Conservation (phyloP, 1,140 invertebrate species). For the Elysia chlorotica region DNA sequence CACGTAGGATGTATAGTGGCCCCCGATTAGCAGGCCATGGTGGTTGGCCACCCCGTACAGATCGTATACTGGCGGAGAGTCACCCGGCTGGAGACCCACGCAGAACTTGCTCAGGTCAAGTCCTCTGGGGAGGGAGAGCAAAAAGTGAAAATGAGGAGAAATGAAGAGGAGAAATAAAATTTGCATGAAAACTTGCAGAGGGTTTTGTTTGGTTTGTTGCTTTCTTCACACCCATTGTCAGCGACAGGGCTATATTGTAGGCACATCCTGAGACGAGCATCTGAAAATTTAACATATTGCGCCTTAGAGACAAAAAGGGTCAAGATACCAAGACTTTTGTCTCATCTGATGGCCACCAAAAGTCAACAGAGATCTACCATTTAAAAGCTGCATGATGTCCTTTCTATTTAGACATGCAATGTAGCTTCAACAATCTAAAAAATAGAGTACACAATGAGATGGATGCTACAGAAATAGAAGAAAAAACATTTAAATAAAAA, state of each 20-base stretch:
- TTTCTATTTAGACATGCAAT: neutral
- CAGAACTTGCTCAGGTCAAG: slow-evolving; percentile 63
- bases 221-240: too few relatives aligned
- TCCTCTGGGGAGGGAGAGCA: slow-evolving; percentile 55
- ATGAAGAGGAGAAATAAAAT: too few relatives aligned
- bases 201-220: too few relatives aligned
- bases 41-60: slow-evolving; percentile 68
- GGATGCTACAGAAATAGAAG: neutral
- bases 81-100: slow-evolving; percentile 35
- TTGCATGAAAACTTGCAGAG: too few relatives aligned
- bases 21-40: slow-evolving; percentile 65
- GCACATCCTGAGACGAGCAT: too few relatives aligned
- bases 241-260: too few relatives aligned
- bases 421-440: too few relatives aligned
- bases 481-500: too few relatives aligned
- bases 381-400: neutral
- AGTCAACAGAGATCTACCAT: neutral
- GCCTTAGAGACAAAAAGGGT: neutral
- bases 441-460: neutral
- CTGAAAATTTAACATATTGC: too few relatives aligned
- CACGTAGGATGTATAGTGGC: slow-evolving; percentile 67
- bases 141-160: too few relatives aligned
- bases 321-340: neutral
- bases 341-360: too few relatives aligned
- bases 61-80: slow-evolving; percentile 63